Base-by-base conservation (phyloP, 2,888 invertebrate genomes). In the Lampropteryx suffumata region DNA sequence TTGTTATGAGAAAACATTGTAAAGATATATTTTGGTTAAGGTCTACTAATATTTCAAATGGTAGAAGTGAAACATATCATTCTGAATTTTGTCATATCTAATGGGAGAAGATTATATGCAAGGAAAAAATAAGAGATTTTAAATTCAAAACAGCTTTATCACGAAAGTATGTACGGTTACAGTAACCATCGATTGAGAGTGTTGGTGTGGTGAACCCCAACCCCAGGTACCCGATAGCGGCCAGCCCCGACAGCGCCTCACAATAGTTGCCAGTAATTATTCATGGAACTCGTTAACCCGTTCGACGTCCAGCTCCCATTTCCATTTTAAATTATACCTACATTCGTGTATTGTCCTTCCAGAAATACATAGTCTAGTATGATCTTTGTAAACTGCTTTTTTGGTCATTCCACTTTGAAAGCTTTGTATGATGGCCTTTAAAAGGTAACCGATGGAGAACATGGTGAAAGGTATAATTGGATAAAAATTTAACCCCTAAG, bases 61-160 rank as follows among this genome's bases (percentile, higher is more conserved):
- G 48, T 52, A 46, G 55, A 57, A 59, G 47, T 40, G 51, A 76
- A 75, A 86, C 87, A 87, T 87, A 87, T 87, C 87, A 85, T 76
- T 68, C 67, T 64, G 62, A 72, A 64, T 59, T 67, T 52, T 61
- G 64, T 72, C 83, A 84, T 84, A 83, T 84, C 83, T 72, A 65
- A 59, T 61, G 71, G 62, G 75, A 74, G 73, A 79, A 17, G 4
- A 17, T 3, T 3, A 17, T 17, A 17, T 17, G 17, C 2, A 17
- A 3, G 4, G 4, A 17, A 17, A 17, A 17, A 17, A 17, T 17
- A 3, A 4, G 17, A 17, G 4, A 17, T 3, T 48, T 57, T 52
- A 64, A 57, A 50, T 65, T 62, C 66, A 51, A 61, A 33, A 41
- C 53, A 8, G 14, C 40, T 28, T 34, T 41, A 28, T n/a, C 11